Evolutionary conservation across 2,888 invertebrate genomes (phyloP).

Genomic region (Cephus rjabovi): DNA sequence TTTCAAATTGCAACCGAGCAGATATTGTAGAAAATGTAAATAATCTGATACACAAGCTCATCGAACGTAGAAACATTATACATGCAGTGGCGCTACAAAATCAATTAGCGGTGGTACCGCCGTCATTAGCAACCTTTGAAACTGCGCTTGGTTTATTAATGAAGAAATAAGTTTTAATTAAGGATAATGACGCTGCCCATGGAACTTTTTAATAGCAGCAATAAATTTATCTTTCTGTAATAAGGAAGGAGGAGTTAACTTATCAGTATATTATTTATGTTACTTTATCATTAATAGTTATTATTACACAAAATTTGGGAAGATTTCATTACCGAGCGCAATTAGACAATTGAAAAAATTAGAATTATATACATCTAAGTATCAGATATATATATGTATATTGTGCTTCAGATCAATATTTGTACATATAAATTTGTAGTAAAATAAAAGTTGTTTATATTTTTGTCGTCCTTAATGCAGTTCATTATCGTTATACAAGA

Average conservation of each 20-base stretch:
- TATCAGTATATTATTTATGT: background rate
- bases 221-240: background rate
- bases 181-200: background rate
- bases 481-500: background rate
- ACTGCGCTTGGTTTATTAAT: slow-evolving; percentile 45
- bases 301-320: background rate
- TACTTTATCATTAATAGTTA: background rate
- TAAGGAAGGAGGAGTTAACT: background rate
- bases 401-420: background rate
- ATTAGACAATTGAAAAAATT: background rate
- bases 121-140: slow-evolving; percentile 56
- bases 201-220: background rate
- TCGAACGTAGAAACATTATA: slow-evolving; percentile 51
- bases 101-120: slow-evolving; percentile 54
- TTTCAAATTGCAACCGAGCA: slow-evolving; percentile 49
- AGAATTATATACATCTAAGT: background rate
- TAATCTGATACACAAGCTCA: slow-evolving; percentile 49
- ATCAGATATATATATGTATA: background rate
- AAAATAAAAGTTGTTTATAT: background rate
- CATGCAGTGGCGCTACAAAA: slow-evolving; percentile 58
- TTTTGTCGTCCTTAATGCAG: background rate
- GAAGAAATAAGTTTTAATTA: slow-evolving; percentile 29
- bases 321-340: background rate
- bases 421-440: background rate
- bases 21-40: slow-evolving; percentile 50